A percentile compares a stretch with the other conserved stretches of the same genome.
These are phyloP conservation scores for Rissa tridactyla DNA, from an alignment of 2,113 vertebrate genomes.

Conservation along the genomic window DNA sequence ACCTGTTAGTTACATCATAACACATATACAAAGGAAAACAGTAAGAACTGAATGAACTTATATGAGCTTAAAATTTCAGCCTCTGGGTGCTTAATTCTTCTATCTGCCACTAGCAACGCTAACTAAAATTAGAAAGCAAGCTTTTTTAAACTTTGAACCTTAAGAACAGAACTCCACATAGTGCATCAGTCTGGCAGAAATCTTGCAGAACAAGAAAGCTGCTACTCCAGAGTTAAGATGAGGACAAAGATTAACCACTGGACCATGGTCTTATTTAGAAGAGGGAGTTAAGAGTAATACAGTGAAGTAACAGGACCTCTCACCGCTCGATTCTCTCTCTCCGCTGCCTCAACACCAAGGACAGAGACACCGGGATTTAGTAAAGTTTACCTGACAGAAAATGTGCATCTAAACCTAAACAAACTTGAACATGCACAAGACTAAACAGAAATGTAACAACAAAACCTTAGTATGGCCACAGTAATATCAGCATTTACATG, in stretches of 20 bases:
- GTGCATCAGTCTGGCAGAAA: neutral
- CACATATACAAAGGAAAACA: neutral
- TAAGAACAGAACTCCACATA: neutral
- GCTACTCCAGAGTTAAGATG: neutral
- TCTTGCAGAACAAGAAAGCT: neutral
- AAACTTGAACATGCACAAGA: neutral
- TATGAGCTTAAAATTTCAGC: neutral
- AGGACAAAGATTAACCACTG: neutral
- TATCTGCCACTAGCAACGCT: neutral
- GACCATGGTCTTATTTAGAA: neutral
- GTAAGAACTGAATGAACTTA: neutral
- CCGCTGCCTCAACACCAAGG: neutral
- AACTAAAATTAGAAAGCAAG: neutral
- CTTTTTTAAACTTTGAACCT: neutral
- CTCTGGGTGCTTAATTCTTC: neutral
- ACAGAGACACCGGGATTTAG: neutral
- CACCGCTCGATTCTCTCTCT: neutral
- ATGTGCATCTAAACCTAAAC: neutral
- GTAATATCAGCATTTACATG: neutral
- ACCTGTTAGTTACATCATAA: neutral
- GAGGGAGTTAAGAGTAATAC: neutral
- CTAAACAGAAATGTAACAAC: neutral
- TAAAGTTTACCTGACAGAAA: neutral
- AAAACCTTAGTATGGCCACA: neutral
- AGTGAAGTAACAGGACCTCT: neutral